Conservation (phyloP, 37 sponge, comb jelly and placozoan genomes). For the Cladorhizidae sp. region DNA sequence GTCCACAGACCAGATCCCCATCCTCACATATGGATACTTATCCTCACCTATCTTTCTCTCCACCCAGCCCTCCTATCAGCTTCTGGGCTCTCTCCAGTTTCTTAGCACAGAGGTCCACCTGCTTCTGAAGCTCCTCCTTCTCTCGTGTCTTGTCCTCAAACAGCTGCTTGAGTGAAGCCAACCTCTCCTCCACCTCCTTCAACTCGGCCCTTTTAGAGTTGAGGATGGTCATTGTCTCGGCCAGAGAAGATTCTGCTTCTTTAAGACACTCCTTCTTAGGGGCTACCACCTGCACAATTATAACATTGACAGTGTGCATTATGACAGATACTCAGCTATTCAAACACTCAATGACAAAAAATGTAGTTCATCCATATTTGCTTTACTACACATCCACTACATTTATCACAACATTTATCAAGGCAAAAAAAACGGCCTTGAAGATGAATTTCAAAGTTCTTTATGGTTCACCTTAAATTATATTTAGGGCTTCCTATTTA, state of each 20-base stretch:
- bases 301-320: too few relatives aligned
- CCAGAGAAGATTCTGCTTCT: constrained; percentile 82
- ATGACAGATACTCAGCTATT: too few relatives aligned
- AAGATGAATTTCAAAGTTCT: too few relatives aligned
- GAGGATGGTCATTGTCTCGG: constrained; percentile 85
- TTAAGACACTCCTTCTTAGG: constrained; percentile 95
- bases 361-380: too few relatives aligned
- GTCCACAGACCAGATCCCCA: not conserved
- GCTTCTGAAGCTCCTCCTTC: constrained; percentile 91
- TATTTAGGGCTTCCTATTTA: too few relatives aligned
- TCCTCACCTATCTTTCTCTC: constrained; percentile 86
- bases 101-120: constrained; percentile 95
- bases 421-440: too few relatives aligned
- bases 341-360: too few relatives aligned
- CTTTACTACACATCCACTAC: too few relatives aligned
- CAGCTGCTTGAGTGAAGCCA: constrained; percentile 82
- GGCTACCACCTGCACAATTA: constrained; percentile 92
- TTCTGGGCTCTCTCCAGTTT: constrained; percentile 98
- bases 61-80: constrained; percentile 98
- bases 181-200: constrained; percentile 93
- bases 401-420: too few relatives aligned
- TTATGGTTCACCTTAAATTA: too few relatives aligned
- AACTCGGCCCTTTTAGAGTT: constrained; percentile 93
- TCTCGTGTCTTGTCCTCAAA: constrained; percentile 90
- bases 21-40: not conserved